Conservation (phyloP, 2,888 invertebrate species). For the Belgica antarctica region DNA sequence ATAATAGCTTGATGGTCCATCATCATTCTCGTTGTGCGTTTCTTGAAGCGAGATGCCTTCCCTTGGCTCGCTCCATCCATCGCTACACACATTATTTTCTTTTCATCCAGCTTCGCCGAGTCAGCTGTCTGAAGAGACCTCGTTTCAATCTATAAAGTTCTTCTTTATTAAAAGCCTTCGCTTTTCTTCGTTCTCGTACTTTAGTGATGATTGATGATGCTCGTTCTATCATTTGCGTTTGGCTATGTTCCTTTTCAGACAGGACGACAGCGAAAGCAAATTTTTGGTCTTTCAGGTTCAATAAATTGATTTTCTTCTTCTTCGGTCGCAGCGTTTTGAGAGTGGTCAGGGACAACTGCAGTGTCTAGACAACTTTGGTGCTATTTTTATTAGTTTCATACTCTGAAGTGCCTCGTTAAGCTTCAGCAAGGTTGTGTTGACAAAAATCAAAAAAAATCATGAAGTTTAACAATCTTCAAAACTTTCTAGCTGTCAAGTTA, state of each 20-base stretch:
- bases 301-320: constrained; percentile 37
- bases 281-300: constrained; percentile 28
- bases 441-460: too few relatives aligned
- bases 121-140: constrained; percentile 20
- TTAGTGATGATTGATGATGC: constrained; percentile 32
- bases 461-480: not conserved
- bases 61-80: not conserved
- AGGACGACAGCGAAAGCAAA: constrained; percentile 17
- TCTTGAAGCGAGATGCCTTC: not conserved
- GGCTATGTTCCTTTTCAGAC: not conserved
- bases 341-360: too few relatives aligned
- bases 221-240: constrained; percentile 32
- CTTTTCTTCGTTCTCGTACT: not conserved
- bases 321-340: constrained; percentile 15
- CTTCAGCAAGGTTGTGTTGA: too few relatives aligned
- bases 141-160: constrained; percentile 2
- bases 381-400: too few relatives aligned
- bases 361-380: too few relatives aligned
- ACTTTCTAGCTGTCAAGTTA: not conserved
- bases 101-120: not conserved
- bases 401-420: too few relatives aligned
- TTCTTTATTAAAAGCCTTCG: constrained; percentile 10
- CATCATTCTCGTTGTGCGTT: constrained; percentile 28
- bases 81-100: not conserved
- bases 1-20: constrained; percentile 34